These are phyloP conservation scores for Chironomus tepperi DNA, from an alignment of 1,140 invertebrate genomes.

Conservation along the genomic window DNA sequence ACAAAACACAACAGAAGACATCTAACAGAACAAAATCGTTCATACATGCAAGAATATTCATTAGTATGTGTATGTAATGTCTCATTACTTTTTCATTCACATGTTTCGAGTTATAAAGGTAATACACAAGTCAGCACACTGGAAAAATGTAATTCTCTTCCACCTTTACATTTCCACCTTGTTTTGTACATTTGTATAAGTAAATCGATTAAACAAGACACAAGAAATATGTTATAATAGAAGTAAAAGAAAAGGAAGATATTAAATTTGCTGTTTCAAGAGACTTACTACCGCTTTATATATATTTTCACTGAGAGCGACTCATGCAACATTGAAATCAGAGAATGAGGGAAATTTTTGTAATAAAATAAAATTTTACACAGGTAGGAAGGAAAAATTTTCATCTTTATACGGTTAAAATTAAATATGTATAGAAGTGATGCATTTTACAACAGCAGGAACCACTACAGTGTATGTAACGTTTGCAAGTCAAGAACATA, in stretches of 20 bases:
- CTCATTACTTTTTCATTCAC: not conserved
- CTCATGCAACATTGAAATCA: not conserved
- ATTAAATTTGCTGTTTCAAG: not conserved
- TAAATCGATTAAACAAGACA: constrained; percentile 19
- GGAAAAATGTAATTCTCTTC: not conserved
- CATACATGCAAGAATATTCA: not conserved
- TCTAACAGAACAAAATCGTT: not conserved
- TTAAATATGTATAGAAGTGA: not conserved
- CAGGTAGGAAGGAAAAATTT: not conserved
- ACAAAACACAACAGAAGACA: not conserved
- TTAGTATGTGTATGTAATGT: too few relatives aligned
- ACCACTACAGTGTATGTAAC: not conserved
- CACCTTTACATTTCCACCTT: not conserved
- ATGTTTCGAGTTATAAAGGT: constrained; percentile 8
- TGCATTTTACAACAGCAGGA: not conserved
- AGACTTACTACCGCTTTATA: not conserved
- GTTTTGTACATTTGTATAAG: not conserved
- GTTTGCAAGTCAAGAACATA: not conserved
- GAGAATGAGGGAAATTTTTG: not conserved
- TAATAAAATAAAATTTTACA: not conserved
- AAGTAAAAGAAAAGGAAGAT: not conserved
- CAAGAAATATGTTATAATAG: too few relatives aligned
- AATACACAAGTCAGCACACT: not conserved
- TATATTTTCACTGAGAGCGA: not conserved
- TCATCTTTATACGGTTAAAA: constrained; percentile 18